Base-by-base conservation (phyloP, 2,113 vertebrate genomes). In the Chaenogobius annularis region DNA sequence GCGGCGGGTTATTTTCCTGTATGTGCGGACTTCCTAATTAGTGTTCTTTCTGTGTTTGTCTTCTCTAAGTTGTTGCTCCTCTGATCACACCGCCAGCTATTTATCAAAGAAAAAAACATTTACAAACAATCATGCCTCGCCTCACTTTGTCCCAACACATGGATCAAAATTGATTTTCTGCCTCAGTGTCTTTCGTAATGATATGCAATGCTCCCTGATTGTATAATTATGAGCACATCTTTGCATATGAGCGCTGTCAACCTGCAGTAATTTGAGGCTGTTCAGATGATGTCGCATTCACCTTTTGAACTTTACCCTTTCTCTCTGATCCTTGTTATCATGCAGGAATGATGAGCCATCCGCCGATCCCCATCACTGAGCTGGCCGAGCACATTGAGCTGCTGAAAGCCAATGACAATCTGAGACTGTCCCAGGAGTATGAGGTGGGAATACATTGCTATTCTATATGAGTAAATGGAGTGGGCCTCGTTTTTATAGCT, bases 361-460 rank as follows among this genome's bases (percentile, higher is more conserved):
- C 97, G 0, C 96, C 96, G 10, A 96, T 99, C 88, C 94, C 97
- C 2, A 95, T 98, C 85, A 89, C 93, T 0, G 97, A 98, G 85
- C 95, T 99, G 89, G 95, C 94, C 0, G 97, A 99, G 88, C 97
- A 99, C 94, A 98, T 96, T 0, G 97, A 99, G 82, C 93, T 95
- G 70, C 94, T 98, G 87, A 98, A 98, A 88, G 97, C 97, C 64
- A 99, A 99, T 15, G 97, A 99, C 93, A 98, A 98, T 93, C 94
- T 99, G 85, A 95, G 96, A 83, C 94, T 99, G 54, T 98, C 97
- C 12, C 97, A 99, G 91, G 97, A 99, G 84, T 99, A 98, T 1
- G 97, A 98, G 96, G 97, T 98, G 92, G 89, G 89, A 77, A 72
- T 68, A 10, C 20, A 65, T 77, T 47, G 56, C 59, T 54, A 66